Conservation (phyloP, 2,888 invertebrate species). For the Acanthococcus lagerstroemiae region DNA sequence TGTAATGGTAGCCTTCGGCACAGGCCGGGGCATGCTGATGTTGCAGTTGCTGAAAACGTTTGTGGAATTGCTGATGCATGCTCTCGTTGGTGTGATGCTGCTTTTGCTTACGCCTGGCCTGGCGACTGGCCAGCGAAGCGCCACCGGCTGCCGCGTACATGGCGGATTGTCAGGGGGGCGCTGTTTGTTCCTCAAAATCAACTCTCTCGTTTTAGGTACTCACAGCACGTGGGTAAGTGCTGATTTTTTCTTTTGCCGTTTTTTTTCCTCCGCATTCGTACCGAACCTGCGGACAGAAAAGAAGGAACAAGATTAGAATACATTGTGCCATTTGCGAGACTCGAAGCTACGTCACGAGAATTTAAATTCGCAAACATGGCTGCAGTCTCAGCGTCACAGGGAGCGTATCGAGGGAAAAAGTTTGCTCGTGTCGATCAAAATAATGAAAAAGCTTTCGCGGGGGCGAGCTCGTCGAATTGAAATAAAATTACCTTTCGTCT, state of each 20-base stretch:
- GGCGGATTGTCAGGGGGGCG: background rate
- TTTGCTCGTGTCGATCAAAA: too few species aligned
- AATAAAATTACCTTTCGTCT: too few species aligned
- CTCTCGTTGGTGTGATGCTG: slow-evolving; percentile 37
- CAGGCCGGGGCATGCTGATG: slow-evolving; percentile 49
- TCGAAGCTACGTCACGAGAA: too few species aligned
- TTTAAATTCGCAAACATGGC: too few species aligned
- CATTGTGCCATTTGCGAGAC: too few species aligned
- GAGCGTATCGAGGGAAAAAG: too few species aligned
- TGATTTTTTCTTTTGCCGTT: background rate
- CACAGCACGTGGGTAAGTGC: background rate
- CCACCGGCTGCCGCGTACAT: slow-evolving; percentile 88
- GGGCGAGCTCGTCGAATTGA: too few species aligned
- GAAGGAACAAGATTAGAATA: too few species aligned
- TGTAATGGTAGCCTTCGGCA: slow-evolving; percentile 37
- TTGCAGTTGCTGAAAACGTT: slow-evolving; percentile 52
- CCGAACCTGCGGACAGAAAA: background rate
- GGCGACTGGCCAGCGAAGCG: slow-evolving; percentile 74
- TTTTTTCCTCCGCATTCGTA: background rate
- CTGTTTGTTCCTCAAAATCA: too few species aligned
- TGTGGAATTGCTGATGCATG: slow-evolving; percentile 46
- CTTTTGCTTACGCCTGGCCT: slow-evolving; percentile 48
- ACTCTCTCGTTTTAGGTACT: background rate
- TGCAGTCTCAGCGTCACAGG: too few species aligned
- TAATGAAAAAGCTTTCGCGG: too few species aligned